Percentiles rank a stretch among this genome's conserved stretches.
These are phyloP conservation scores for Sebastes kiyomatsui DNA, from an alignment of 2,797 vertebrate species.

Conservation along the genomic window DNA sequence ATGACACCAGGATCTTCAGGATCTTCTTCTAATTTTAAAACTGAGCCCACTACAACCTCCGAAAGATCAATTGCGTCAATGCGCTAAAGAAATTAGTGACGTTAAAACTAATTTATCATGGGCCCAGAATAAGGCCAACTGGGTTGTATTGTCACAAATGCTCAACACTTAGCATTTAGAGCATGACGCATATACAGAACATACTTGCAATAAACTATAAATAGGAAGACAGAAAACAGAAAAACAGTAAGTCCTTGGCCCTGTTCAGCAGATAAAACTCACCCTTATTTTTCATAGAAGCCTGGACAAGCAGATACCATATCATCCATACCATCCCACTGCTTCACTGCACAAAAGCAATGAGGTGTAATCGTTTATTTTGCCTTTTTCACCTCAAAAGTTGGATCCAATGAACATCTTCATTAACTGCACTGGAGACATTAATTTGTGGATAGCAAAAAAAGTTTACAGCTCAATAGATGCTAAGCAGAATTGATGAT, in stretches of 20 bases:
- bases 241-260: not conserved
- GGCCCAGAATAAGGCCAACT: not conserved
- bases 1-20: too few species aligned
- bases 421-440: constrained; percentile 29
- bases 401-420: constrained; percentile 40
- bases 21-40: too few species aligned
- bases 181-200: not conserved
- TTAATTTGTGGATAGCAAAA: constrained; percentile 16
- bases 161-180: not conserved
- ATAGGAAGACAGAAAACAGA: not conserved
- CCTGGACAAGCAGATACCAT: constrained; percentile 14
- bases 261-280: constrained; percentile 16
- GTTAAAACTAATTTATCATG: too few species aligned
- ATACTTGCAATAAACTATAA: not conserved
- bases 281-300: constrained; percentile 19
- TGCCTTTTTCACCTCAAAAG: constrained; percentile 28
- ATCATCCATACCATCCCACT: constrained; percentile 14
- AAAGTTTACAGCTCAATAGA: not conserved
- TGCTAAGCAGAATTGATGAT: constrained; percentile 22
- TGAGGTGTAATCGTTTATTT: constrained; percentile 29
- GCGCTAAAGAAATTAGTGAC: too few species aligned
- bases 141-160: not conserved
- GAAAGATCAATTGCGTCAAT: too few species aligned
- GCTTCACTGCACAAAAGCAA: constrained; percentile 42
- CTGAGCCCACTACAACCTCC: too few species aligned